A percentile compares a stretch with the other conserved stretches of the same genome.
These are phyloP conservation scores for Hydropotes inermis DNA, from an alignment of 2,113 vertebrate genomes.

Conservation along the genomic window DNA sequence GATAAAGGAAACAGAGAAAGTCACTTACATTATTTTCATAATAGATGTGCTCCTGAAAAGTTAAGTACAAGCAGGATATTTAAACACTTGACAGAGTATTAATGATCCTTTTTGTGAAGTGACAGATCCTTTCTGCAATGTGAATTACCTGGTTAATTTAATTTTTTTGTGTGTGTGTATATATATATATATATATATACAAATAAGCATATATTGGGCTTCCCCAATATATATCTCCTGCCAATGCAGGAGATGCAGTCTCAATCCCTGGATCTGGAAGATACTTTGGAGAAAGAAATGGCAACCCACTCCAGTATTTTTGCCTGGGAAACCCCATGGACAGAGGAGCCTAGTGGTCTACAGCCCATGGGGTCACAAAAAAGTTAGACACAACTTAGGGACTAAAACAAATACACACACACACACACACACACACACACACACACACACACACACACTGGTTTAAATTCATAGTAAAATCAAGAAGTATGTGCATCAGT, in stretches of 20 bases:
- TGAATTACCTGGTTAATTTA: neutral
- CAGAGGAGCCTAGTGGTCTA: neutral
- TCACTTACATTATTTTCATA: neutral
- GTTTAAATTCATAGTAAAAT: constrained; percentile 11
- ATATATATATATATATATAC: neutral
- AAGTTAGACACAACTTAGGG: neutral
- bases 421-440: neutral
- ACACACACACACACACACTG: neutral
- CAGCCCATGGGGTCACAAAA: neutral
- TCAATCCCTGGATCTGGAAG: neutral
- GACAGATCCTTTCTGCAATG: neutral
- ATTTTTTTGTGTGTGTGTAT: neutral
- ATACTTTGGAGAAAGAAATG: neutral
- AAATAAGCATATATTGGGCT: neutral
- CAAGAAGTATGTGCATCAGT: neutral
- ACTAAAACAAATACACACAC: neutral
- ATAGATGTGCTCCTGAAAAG: neutral
- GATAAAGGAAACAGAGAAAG: neutral
- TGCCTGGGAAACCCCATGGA: neutral
- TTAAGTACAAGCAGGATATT: neutral
- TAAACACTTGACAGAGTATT: neutral
- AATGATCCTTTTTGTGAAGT: neutral
- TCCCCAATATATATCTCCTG: neutral
- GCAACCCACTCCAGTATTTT: neutral
- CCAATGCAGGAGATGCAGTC: neutral